Base-by-base conservation (phyloP, 2,888 invertebrate species). In the Mesorhabditis sp. region DNA sequence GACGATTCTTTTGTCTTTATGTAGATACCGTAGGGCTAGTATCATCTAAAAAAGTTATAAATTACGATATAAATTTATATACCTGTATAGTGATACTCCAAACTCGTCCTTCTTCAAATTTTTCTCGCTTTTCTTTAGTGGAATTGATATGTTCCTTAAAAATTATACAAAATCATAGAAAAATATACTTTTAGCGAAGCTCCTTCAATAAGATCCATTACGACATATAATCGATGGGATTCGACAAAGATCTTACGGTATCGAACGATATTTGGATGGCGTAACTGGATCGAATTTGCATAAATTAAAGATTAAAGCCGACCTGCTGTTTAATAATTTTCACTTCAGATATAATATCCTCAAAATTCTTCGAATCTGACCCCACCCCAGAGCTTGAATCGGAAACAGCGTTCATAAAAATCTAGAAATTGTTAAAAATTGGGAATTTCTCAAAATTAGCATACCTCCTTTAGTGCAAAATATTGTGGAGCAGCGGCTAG, bases 191-290 rank as follows among this genome's bases (percentile, higher is more conserved):
- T 70, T 44, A 88, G 77, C 1, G 87, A 86, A 7, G 86, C 85
- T 3, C 88, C 88, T 73, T 87, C 87, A 28, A 88, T 87, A 42
- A 87, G 78, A 72, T 88, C 88, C 88, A 88, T 88, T 45, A 88
- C 87, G 62, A 88, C 87, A 77, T 87, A 88, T 66, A 88, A 75
- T 67, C 85, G 85, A 67, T 86, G 86, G 74, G 82, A 83, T 74
- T 87, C 86, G 15, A 83, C 81, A 78, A 88, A 88, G 4, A 87
- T 87, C 74, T 86, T 84, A 74, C 87, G 85, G 78, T 88, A 88
- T 67, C 86, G 79, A 62, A 88, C 88, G 67, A 88, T 83, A 73
- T 88, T 88, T 4, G 87, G 87, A 76, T 88, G 88, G 58, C 86
- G 82, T 68, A 88, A 84, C 69, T 87, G 85, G 15, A 67, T 65